phyloP scores from a whole-genome alignment of 2,113 vertebrate species.

The Cavia aperea region DNA sequence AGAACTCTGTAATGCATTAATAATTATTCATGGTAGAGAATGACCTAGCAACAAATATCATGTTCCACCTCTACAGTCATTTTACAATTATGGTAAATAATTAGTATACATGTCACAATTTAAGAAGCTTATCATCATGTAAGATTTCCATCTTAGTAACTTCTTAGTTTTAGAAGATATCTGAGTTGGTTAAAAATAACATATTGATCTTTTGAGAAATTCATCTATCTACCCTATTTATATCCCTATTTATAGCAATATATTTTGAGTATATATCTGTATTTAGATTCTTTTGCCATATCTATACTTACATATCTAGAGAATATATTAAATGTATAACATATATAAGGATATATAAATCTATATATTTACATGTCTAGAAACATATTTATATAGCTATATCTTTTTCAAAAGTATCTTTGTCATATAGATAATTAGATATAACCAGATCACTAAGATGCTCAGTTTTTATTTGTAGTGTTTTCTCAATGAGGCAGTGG shows the following conservation, averaged over 20 bases:
- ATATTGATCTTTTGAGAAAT: background rate
- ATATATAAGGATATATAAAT: background rate
- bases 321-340: background rate
- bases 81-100: background rate
- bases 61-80: background rate
- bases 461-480: constrained; percentile 38
- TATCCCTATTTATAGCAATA: background rate
- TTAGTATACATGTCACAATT: background rate
- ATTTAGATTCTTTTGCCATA: background rate
- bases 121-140: background rate
- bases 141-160: constrained; percentile 28
- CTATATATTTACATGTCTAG: background rate
- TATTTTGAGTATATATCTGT: background rate
- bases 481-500: constrained; percentile 45
- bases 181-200: background rate
- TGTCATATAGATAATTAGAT: constrained; percentile 19
- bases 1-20: background rate
- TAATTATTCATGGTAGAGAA: constrained; percentile 36
- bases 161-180: constrained; percentile 17
- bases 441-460: background rate
- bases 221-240: background rate
- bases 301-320: background rate
- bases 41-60: background rate
- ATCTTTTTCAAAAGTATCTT: background rate
- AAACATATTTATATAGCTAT: background rate